Evolutionary conservation across 2,888 invertebrate genomes (phyloP).

Genomic region (Lasius fuliginosus): DNA sequence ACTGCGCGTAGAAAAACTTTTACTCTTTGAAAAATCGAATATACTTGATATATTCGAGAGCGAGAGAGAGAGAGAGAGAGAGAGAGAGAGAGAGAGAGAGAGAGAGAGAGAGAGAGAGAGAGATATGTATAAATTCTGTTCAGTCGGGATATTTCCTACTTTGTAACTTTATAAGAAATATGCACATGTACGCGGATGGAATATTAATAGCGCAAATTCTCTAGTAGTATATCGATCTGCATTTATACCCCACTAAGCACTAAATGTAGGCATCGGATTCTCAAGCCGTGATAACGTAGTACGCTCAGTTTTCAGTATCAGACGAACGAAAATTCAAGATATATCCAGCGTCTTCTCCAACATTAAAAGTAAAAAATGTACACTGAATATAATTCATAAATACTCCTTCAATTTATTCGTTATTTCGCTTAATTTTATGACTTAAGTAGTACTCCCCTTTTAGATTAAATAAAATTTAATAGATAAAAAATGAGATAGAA

Average conservation of each 20-base stretch:
- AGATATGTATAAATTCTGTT: not conserved
- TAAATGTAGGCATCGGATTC: conserved; percentile 19
- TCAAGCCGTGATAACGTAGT: not conserved
- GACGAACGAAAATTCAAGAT: not conserved
- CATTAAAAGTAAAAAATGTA: not conserved
- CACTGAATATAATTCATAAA: not conserved
- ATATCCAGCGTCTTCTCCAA: not conserved
- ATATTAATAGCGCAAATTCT: conserved; percentile 37
- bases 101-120: not conserved
- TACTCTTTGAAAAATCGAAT: not conserved
- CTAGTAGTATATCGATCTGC: conserved; percentile 23
- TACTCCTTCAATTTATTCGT: not conserved
- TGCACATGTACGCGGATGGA: conserved; percentile 14
- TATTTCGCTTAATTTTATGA: not conserved
- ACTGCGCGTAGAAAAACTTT: not conserved
- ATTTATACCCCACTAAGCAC: conserved; percentile 36
- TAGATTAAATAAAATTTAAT: not conserved
- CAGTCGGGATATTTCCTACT: not conserved
- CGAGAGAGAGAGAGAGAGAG: not conserved
- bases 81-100: not conserved
- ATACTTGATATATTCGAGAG: not conserved
- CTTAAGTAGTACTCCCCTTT: not conserved
- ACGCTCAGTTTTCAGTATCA: not conserved
- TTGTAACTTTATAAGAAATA: conserved; percentile 7
- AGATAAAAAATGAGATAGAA: not conserved